Evolutionary conservation across 2,797 vertebrate species (phyloP).

Genomic region (Aeoliscus strigatus): DNA sequence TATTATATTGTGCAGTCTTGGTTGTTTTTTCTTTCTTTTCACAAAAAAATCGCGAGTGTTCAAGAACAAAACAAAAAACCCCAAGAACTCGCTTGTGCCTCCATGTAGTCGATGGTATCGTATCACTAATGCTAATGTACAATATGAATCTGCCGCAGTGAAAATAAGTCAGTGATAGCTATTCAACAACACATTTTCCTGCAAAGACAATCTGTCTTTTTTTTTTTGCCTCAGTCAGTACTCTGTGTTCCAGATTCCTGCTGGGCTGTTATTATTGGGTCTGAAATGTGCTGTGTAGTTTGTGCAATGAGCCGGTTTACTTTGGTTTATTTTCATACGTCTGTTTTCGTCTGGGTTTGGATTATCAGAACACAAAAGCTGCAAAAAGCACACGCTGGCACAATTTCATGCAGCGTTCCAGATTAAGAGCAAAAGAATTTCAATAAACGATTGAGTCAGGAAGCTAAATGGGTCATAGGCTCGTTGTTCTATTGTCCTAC

Average conservation of each 20-base stretch:
- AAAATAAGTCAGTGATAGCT: too few species aligned
- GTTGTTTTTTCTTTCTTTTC: too few species aligned
- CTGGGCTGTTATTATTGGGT: background rate
- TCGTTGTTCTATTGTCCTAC: constrained; percentile 20
- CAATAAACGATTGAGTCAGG: constrained; percentile 35
- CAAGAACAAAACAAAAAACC: too few species aligned
- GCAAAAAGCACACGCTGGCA: constrained; percentile 25
- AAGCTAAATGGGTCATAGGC: constrained; percentile 47
- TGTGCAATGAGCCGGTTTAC: constrained; percentile 1
- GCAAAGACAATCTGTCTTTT: constrained; percentile 2
- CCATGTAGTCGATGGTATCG: too few species aligned
- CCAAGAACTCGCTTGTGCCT: too few species aligned
- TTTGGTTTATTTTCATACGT: constrained; percentile 12
- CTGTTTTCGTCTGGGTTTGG: constrained; percentile 21
- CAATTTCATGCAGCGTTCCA: constrained; percentile 31
- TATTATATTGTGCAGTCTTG: too few species aligned
- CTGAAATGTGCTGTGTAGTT: constrained; percentile 3
- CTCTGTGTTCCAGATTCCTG: constrained; percentile 5
- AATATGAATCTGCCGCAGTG: constrained; percentile 7
- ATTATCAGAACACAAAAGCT: constrained; percentile 34
- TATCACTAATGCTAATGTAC: too few species aligned
- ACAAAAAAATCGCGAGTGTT: too few species aligned
- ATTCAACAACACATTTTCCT: too few species aligned
- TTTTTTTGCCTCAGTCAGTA: constrained; percentile 6
- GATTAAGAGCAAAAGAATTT: constrained; percentile 38